Evolutionary conservation across 2,113 vertebrate species (phyloP).

Genomic region (Harpagus bidentatus): DNA sequence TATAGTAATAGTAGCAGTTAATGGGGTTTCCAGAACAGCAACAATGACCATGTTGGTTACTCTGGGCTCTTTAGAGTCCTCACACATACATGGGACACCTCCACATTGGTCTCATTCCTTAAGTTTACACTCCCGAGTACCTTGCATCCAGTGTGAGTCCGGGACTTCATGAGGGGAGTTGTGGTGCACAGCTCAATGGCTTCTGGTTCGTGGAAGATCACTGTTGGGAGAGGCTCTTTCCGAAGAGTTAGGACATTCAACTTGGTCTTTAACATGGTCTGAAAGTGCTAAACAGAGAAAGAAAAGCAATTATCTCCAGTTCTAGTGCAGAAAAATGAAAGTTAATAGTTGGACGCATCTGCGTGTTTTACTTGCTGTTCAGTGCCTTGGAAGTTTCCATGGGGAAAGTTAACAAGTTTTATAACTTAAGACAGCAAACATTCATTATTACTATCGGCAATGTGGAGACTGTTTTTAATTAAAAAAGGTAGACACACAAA

Average conservation of each 20-base stretch:
- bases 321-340: background rate
- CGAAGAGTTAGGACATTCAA: conserved; percentile 95
- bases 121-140: conserved; percentile 62
- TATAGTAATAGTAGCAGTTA: background rate
- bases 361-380: background rate
- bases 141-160: conserved; percentile 91
- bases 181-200: conserved; percentile 96
- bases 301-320: conserved; percentile 13
- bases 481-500: background rate
- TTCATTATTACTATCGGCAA: background rate
- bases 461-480: background rate
- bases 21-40: background rate
- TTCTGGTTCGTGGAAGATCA: conserved; percentile 97
- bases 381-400: background rate
- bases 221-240: conserved; percentile 92
- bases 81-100: background rate
- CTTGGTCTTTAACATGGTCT: conserved; percentile 99
- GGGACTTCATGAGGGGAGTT: conserved; percentile 85
- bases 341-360: background rate
- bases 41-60: background rate
- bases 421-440: background rate
- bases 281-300: conserved; percentile 87
- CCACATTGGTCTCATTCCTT: background rate
- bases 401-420: background rate
- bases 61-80: background rate